These are phyloP conservation scores for Oscheius sp. DNA, from an alignment of 2,888 invertebrate genomes.

Conservation along the genomic window DNA sequence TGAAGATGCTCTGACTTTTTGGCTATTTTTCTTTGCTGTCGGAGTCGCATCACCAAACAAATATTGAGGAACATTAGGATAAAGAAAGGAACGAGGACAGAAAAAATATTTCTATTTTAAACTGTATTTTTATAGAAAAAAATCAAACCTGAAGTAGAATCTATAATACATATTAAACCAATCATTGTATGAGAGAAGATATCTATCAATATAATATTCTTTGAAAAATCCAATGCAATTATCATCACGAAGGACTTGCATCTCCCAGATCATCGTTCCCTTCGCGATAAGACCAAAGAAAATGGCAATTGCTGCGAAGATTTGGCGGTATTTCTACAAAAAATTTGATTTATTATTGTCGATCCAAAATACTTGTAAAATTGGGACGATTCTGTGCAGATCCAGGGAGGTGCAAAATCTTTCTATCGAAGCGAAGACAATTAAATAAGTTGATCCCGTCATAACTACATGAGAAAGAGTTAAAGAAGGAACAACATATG, in stretches of 20 bases:
- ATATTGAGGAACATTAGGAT: conserved; percentile 49
- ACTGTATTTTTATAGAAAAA: background rate
- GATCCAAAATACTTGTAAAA: conserved; percentile 28
- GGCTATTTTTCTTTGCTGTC: conserved; percentile 3
- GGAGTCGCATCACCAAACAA: conserved; percentile 32
- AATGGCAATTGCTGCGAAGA: conserved; percentile 55
- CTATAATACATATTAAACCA: conserved; percentile 43
- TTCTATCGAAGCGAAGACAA: conserved; percentile 59
- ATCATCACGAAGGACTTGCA: conserved; percentile 45
- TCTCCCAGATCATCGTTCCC: conserved; percentile 58
- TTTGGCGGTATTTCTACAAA: conserved; percentile 50
- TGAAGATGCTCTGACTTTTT: conserved; percentile 18
- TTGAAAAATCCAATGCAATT: conserved; percentile 44
- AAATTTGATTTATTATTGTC: background rate
- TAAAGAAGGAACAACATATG: conserved; percentile 55
- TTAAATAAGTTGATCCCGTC: conserved; percentile 56
- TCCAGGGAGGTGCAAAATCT: conserved; percentile 50
- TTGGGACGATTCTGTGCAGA: too few species aligned
- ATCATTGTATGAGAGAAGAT: conserved; percentile 31
- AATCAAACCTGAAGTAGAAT: conserved; percentile 43
- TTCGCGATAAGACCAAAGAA: conserved; percentile 63
- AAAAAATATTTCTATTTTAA: conserved; percentile 45
- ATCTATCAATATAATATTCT: conserved; percentile 37
- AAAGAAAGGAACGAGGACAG: conserved; percentile 57
- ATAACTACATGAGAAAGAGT: conserved; percentile 53